Conservation (phyloP, 2,888 invertebrate species). For the Bugula neritina region DNA sequence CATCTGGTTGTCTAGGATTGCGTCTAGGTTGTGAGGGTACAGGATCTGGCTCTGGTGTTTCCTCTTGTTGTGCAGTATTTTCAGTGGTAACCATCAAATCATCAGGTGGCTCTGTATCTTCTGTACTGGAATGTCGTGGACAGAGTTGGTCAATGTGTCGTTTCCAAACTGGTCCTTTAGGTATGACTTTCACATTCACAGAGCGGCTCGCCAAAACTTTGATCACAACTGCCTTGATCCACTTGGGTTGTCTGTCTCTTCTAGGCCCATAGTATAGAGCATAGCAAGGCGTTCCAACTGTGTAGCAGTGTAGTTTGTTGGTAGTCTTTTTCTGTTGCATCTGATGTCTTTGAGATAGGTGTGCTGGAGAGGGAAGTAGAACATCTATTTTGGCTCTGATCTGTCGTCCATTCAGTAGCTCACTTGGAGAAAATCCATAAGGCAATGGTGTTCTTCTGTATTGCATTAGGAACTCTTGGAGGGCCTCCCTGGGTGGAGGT, state of each 20-base stretch:
- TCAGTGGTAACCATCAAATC: too few species aligned
- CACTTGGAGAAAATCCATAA: constrained; percentile 1
- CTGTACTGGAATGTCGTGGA: too few species aligned
- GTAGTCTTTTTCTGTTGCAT: not conserved
- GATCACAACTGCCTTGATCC: too few species aligned
- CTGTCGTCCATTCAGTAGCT: constrained; percentile 11
- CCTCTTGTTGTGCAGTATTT: too few species aligned
- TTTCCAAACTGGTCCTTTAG: not conserved
- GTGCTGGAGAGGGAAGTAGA: not conserved
- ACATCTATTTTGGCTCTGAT: constrained; percentile 4
- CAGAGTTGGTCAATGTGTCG: too few species aligned
- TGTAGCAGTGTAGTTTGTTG: not conserved
- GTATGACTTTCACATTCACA: not conserved
- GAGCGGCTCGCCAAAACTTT: not conserved
- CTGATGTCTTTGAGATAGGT: not conserved
- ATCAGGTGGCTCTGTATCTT: too few species aligned
- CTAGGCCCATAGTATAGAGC: not conserved
- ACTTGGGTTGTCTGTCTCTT: not conserved
- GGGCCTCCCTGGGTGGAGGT: not conserved
- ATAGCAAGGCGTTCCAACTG: not conserved
- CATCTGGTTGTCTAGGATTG: too few species aligned
- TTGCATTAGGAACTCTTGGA: constrained; percentile 23
- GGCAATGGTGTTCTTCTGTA: constrained; percentile 6
- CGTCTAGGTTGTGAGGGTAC: too few species aligned
- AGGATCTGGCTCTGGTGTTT: too few species aligned